Evolutionary conservation across 2,797 vertebrate species (phyloP), one percentile per base, ranked within the genome.

Genomic region (Merluccius polli): DNA sequence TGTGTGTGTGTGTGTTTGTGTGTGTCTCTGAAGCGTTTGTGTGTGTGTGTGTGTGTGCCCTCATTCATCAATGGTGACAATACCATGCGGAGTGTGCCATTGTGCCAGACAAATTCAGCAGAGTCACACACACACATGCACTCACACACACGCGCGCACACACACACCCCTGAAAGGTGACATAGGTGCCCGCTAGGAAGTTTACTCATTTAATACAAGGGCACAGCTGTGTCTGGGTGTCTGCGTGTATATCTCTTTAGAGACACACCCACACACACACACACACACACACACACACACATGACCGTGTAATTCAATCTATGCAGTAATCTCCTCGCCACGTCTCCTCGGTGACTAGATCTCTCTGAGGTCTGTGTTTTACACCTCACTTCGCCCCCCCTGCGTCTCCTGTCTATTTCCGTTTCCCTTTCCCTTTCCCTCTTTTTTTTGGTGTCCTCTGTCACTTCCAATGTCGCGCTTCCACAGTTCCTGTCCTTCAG

Each of bases 1-100:
- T 73, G 52, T 48, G 72, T 70, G 65, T 70, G 65, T 15, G 63
- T 18, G 33, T 73, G 52, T 48, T 65, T 70, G 65, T 70, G 65
- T 75, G 79, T 27, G 33, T 32, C 16, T 59, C 16, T 59, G 52
- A 21, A 38, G 71, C 72, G 79, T 24, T 69, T 75, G 75, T 31
- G 79, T 59, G 75, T 24, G 71, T 75, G 75, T 31, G 79, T 59
- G 75, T 11, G 75, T 32, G 38, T 1, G 12, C 68, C 84, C 86
- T 86, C 89, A 91, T 91, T 91, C 89, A 93, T 94, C 93, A 93
- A 85, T 72, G 79, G 74, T 84, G 91, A 91, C 90, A 87, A 88
- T 83, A 81, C 89, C 90, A 87, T 91, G 92, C 89, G 91, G 93
- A 85, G 90, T 79, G 74, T 84, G 91, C 89, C 89, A 91, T 88